Percentiles rank a stretch among this genome's conserved stretches.
These are phyloP conservation scores for Drosophila borealis DNA, from an alignment of 2,888 invertebrate species.

Conservation along the genomic window DNA sequence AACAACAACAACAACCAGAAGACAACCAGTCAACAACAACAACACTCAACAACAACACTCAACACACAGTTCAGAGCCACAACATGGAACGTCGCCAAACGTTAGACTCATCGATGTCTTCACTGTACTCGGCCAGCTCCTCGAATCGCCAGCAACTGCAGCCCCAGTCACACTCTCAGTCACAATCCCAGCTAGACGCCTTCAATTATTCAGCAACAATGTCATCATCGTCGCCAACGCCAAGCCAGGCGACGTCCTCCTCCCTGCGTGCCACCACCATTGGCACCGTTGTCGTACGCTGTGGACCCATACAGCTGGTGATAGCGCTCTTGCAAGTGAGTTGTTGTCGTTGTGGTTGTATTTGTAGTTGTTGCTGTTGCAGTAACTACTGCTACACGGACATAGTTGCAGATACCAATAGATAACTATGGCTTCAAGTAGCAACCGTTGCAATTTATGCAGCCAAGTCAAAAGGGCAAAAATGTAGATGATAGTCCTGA, in stretches of 20 bases:
- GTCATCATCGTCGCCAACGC: slow-evolving; percentile 83
- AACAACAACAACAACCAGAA: slow-evolving; percentile 29
- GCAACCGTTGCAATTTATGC: slow-evolving; percentile 37
- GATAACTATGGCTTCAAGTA: slow-evolving; percentile 35
- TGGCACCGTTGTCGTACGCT: slow-evolving; percentile 95
- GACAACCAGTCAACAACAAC: slow-evolving; percentile 38
- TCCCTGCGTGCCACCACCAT: slow-evolving; percentile 90
- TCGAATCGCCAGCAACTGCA: slow-evolving; percentile 64
- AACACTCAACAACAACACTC: slow-evolving; percentile 37
- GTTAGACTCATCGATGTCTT: slow-evolving; percentile 84
- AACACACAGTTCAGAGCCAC: slow-evolving; percentile 26
- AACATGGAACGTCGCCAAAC: slow-evolving; percentile 80
- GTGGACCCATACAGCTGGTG: slow-evolving; percentile 93
- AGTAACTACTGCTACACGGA: slow-evolving; percentile 29
- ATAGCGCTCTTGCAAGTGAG: slow-evolving; percentile 94
- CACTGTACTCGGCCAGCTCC: slow-evolving; percentile 81
- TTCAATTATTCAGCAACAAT: slow-evolving; percentile 82
- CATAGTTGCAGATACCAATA: slow-evolving; percentile 45
- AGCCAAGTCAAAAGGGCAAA: slow-evolving; percentile 31
- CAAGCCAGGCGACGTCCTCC: slow-evolving; percentile 65
- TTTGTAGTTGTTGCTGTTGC: slow-evolving; percentile 1
- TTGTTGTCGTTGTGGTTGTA: slow-evolving; percentile 25
- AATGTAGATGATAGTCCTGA: slow-evolving; percentile 25
- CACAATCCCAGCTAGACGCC: slow-evolving; percentile 70
- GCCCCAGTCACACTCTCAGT: slow-evolving; percentile 50